These are phyloP conservation scores for Elaphurus davidianus DNA, from an alignment of 2,113 vertebrate species.

Conservation along the genomic window DNA sequence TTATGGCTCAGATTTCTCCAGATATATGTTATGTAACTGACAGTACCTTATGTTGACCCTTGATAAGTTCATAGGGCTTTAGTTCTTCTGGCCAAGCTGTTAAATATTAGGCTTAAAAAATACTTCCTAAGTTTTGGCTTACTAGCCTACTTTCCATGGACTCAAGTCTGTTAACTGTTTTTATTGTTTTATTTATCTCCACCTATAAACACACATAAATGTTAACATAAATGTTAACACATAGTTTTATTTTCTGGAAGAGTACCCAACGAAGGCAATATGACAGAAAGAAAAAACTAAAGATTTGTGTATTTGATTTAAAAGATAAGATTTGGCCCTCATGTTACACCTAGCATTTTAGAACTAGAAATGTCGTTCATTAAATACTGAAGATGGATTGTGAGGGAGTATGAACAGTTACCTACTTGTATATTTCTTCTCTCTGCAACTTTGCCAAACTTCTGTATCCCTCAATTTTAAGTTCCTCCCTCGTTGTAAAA, in stretches of 20 bases:
- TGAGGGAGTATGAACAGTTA: neutral
- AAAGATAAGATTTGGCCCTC: constrained; percentile 8
- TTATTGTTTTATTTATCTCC: neutral
- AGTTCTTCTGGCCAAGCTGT: neutral
- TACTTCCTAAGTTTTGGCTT: neutral
- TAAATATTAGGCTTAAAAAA: neutral
- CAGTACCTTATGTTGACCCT: neutral
- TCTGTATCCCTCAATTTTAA: neutral
- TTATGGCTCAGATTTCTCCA: neutral
- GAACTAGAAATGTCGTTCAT: neutral
- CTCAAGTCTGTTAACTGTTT: neutral
- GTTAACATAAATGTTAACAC: neutral
- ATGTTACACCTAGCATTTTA: constrained; percentile 21
- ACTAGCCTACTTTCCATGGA: neutral
- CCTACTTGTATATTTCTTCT: neutral
- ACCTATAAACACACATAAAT: neutral
- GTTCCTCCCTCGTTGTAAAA: neutral
- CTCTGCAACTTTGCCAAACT: neutral
- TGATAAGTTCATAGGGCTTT: neutral
- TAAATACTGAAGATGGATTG: neutral
- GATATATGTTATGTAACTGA: neutral
- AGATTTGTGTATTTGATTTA: constrained; percentile 5
- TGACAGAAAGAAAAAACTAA: neutral
- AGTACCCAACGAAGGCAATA: neutral
- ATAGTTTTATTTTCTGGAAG: neutral